phyloP scores from a whole-genome alignment of 2,797 vertebrate species.

The Gorsachius magnificus region DNA sequence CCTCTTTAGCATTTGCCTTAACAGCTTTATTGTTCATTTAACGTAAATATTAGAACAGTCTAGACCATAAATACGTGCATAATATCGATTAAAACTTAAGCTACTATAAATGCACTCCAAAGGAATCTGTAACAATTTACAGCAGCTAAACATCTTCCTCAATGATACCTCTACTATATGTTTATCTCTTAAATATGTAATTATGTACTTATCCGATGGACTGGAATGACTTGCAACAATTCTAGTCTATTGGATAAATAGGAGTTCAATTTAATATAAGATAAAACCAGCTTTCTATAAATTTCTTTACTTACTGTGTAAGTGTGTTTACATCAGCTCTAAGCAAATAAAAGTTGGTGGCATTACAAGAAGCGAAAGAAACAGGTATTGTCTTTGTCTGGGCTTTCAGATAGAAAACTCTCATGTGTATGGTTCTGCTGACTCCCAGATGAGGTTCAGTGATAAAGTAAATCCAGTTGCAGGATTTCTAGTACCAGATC shows the following conservation, averaged over 20 bases:
- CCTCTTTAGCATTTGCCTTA: background rate
- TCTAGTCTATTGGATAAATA: background rate
- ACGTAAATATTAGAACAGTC: background rate
- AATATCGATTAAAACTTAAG: conserved; percentile 49
- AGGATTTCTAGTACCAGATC: background rate
- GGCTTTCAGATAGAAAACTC: background rate
- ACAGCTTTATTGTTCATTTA: conserved; percentile 11
- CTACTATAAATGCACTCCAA: background rate
- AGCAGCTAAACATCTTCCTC: background rate
- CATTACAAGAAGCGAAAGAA: background rate
- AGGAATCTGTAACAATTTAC: conserved; percentile 15
- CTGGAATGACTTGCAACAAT: background rate
- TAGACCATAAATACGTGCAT: background rate
- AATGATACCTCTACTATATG: background rate
- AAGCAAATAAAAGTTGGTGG: background rate
- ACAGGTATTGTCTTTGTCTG: background rate
- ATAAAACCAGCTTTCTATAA: background rate
- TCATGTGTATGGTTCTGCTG: background rate
- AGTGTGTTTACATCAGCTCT: background rate
- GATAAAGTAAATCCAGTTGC: background rate
- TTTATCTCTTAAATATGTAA: conserved; percentile 29
- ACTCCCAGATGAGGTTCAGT: background rate
- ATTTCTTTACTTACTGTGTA: background rate
- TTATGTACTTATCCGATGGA: conserved; percentile 11
- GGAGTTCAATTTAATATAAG: background rate